phyloP scores from a whole-genome alignment of 2,113 vertebrate species.

The Callionymus lyra region DNA sequence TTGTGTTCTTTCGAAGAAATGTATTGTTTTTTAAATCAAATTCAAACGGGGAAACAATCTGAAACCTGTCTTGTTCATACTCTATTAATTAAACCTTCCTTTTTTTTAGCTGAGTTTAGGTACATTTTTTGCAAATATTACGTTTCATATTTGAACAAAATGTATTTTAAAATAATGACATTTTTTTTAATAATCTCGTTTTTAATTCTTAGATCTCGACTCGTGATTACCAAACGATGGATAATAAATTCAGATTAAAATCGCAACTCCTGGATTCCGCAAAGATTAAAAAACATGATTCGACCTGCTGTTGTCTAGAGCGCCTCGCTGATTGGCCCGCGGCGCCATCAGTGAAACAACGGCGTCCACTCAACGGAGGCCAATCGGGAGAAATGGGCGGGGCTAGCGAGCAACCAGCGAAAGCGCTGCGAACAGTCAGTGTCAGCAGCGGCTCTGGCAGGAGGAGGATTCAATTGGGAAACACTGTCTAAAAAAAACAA shows the following conservation, averaged over 20 bases:
- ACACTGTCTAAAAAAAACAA: conserved; percentile 32
- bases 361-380: conserved; percentile 10
- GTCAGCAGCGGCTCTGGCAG: conserved; percentile 35
- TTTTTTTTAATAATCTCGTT: too few relatives aligned
- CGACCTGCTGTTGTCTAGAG: neutral
- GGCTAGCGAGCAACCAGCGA: conserved; percentile 11
- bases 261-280: too few relatives aligned
- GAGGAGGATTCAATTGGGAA: conserved; percentile 36
- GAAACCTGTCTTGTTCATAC: too few relatives aligned
- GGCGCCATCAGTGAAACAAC: conserved; percentile 7
- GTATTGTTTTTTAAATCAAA: neutral
- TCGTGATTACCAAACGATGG: neutral
- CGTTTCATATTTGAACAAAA: neutral
- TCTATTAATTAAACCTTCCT: too few relatives aligned
- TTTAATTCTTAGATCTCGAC: neutral
- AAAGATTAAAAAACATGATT: too few relatives aligned
- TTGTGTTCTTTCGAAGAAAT: conserved; percentile 19
- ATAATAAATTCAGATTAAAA: too few relatives aligned
- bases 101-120: neutral
- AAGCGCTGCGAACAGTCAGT: conserved; percentile 29
- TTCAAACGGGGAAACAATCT: too few relatives aligned
- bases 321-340: conserved; percentile 21
- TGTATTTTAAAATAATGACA: neutral
- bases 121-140: neutral
- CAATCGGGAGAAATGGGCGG: conserved; percentile 25